A percentile compares a stretch with the other conserved stretches of the same genome.
phyloP scores from a whole-genome alignment of 2,113 vertebrate species.

The Xenopus tropicalis region UCB_Xtro_10.0 CM004448.2:22475001-22475500 shows the following conservation, averaged over 20 bases:
- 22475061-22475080: no score
- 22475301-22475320: background rate
- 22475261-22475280: background rate
- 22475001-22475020: no score
- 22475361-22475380: background rate
- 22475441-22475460: background rate
- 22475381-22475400: background rate
- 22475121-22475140: no score
- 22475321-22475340: background rate
- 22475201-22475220: no score
- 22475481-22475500: background rate
- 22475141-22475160: no score
- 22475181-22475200: no score
- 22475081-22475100: no score
- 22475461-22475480: slow-evolving; percentile 9
- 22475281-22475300: background rate
- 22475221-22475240: no score
- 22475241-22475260: background rate
- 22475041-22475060: background rate
- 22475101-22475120: no score
- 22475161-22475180: no score
- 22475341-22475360: background rate
- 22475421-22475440: no score
- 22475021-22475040: no score
- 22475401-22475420: background rate